phyloP scores from a whole-genome alignment of 1,140 invertebrate genomes.

The Zaprionus ghesquierei region DNA sequence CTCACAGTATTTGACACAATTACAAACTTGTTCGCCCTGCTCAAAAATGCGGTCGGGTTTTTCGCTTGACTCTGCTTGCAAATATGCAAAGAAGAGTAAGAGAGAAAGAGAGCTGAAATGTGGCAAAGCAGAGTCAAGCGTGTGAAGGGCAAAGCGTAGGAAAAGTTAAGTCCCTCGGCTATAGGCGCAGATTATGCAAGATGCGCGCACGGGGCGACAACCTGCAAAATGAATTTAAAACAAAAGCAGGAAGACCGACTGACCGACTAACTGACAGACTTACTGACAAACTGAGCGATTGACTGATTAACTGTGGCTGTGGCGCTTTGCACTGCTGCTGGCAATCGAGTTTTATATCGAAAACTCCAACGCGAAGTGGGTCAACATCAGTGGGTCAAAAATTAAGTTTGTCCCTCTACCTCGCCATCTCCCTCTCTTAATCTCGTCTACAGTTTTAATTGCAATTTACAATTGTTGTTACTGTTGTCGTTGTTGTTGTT shows the following conservation, averaged over 20 bases:
- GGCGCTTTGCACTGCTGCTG: too few species aligned
- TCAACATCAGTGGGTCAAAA: slow-evolving; percentile 73
- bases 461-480: slow-evolving; percentile 17
- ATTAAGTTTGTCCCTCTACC: slow-evolving; percentile 21
- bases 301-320: slow-evolving; percentile 38
- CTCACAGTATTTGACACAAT: slow-evolving; percentile 66
- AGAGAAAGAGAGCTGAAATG: slow-evolving; percentile 18
- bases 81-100: slow-evolving; percentile 61
- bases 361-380: slow-evolving; percentile 48
- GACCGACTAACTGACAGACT: slow-evolving; percentile 10
- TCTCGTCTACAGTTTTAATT: slow-evolving; percentile 49
- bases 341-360: slow-evolving; percentile 14
- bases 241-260: slow-evolving; percentile 21
- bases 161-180: slow-evolving; percentile 58
- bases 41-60: slow-evolving; percentile 68
- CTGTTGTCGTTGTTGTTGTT: slow-evolving; percentile 21
- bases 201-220: slow-evolving; percentile 54
- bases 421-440: slow-evolving; percentile 24
- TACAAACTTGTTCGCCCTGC: slow-evolving; percentile 75
- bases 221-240: slow-evolving; percentile 30
- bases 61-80: slow-evolving; percentile 46
- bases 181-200: slow-evolving; percentile 62
- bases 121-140: slow-evolving; percentile 33
- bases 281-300: slow-evolving; percentile 9
- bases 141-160: slow-evolving; percentile 60